These are phyloP conservation scores for Drosophila suboccidentalis DNA, from an alignment of 2,888 invertebrate genomes.

Conservation along the genomic window DNA sequence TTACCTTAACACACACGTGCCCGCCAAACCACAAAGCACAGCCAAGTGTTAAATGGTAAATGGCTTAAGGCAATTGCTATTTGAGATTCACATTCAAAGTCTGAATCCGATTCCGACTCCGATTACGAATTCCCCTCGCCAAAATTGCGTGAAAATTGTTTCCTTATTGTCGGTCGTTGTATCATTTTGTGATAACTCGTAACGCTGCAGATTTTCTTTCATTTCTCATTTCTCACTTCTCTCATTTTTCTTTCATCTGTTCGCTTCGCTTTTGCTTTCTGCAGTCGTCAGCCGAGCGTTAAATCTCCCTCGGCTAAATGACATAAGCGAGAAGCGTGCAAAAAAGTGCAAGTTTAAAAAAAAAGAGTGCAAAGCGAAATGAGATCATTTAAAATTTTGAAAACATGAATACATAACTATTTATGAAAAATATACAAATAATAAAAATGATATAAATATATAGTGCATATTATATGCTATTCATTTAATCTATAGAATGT, in stretches of 20 bases:
- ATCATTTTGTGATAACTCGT: conserved; percentile 36
- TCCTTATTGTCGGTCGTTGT: conserved; percentile 64
- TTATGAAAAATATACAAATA: not conserved
- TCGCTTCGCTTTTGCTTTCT: conserved; percentile 28
- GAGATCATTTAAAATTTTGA: not conserved
- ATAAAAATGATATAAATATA: not conserved
- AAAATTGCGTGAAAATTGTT: conserved; percentile 66
- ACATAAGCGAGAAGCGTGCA: conserved; percentile 36
- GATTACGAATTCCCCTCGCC: conserved; percentile 23
- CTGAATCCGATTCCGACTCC: conserved; percentile 34
- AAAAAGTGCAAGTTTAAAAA: conserved; percentile 50
- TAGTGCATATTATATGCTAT: too few relatives aligned
- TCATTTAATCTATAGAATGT: not conserved
- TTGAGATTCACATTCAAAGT: conserved; percentile 12
- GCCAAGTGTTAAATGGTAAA: not conserved
- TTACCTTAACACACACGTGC: conserved; percentile 11
- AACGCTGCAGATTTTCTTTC: conserved; percentile 44
- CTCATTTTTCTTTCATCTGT: conserved; percentile 25
- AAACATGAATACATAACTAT: not conserved
- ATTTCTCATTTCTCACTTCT: not conserved
- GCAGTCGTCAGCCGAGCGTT: conserved; percentile 51
- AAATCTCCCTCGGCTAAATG: conserved; percentile 47
- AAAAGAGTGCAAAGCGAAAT: conserved; percentile 1
- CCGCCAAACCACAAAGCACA: conserved; percentile 21
- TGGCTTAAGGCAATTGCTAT: conserved; percentile 3